Conservation (phyloP, 2,113 vertebrate species). For the Dromas ardeola region DNA sequence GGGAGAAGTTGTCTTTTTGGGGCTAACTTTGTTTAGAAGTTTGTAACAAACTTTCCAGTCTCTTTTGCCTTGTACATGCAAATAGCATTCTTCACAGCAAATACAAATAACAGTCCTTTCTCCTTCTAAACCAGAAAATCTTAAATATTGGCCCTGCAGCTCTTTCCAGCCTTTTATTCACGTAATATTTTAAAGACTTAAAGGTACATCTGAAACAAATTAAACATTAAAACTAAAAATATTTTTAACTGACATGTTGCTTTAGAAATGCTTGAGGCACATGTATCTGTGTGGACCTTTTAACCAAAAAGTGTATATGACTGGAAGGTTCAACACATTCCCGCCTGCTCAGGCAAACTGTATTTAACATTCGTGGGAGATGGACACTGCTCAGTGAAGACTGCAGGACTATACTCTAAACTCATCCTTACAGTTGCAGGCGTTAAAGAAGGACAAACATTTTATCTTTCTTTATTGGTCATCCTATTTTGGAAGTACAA, state of each 20-base stretch:
- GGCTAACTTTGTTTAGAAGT: neutral
- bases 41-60: neutral
- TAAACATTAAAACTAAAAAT: conserved; percentile 56
- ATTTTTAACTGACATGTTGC: conserved; percentile 9
- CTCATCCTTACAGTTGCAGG: neutral
- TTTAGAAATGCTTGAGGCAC: conserved; percentile 52
- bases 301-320: neutral
- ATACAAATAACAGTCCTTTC: neutral
- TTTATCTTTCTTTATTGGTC: neutral
- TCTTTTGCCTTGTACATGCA: neutral
- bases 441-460: neutral
- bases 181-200: neutral
- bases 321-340: neutral
- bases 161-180: conserved; percentile 33
- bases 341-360: neutral
- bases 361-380: neutral
- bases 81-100: conserved; percentile 4
- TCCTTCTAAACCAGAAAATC: conserved; percentile 13
- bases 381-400: neutral
- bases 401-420: neutral
- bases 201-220: conserved; percentile 57
- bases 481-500: neutral
- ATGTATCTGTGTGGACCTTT: conserved; percentile 16
- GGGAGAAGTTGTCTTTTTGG: neutral
- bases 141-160: conserved; percentile 14